Base-by-base conservation (phyloP, 2,113 vertebrate genomes). In the Australoheros scitulus region DNA sequence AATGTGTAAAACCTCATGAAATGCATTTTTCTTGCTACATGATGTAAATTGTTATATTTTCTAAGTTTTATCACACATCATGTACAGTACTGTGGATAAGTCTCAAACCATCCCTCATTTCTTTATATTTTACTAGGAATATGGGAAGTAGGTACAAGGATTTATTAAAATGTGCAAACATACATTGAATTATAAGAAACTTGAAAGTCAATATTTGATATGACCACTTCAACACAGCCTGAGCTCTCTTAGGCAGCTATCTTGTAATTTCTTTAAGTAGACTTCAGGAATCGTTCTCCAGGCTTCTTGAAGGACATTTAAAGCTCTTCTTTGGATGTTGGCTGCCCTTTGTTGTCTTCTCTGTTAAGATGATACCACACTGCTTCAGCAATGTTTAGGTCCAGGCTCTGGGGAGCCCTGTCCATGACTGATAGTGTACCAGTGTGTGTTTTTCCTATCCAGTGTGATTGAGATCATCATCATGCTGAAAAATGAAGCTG, bases 211-310 rank as follows among this genome's bases (percentile, higher is more conserved):
- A 11, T 22, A 47, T 68, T 47, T 47, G 38, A 9, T 11, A 65
- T 6, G 4, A 43, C n/a, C 63, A 10, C 0, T 13, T 43, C 26
- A 61, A 29, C 9, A 18, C 59, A 61, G 36, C 13, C 9, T 38
- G 1, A 65, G 5, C 36, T 0, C 11, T 1, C 7, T 65, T 0
- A 24, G n/a, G 9, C 13, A 65, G 9, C 41, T 11, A 17, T 50
- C 43, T 50, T 50, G 10, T 26, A 5, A 68, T 26, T 24, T 68
- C 22, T 17, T 11, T 38, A 65, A 65, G 38, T 29, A 32, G 32
- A 3, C 52, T 56, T 56, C 34, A 36, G 34, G 34, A 36, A 10
- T n/a, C 10, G 20, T 11, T 47, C 43, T 47, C 43, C 14, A 47
- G 4, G 14, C 5, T 47, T 47, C 43, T 47, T 47, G 14, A 15